Conservation (phyloP, 2,797 vertebrate genomes). For the Lepus oiostolus region DNA sequence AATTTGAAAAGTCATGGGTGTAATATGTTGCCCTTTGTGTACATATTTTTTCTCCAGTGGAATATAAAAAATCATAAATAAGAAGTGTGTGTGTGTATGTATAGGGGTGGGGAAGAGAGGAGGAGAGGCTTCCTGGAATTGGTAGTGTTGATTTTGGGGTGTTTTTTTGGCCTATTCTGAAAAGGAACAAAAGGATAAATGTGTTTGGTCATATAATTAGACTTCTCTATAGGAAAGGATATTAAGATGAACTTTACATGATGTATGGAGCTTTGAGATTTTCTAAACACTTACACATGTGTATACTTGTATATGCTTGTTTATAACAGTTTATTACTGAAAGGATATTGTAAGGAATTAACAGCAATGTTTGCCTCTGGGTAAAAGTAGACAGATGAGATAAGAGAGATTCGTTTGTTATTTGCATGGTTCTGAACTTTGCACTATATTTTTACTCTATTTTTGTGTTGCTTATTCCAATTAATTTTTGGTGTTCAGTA, state of each 20-base stretch:
- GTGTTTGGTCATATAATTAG: too few relatives aligned
- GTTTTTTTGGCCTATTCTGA: too few relatives aligned
- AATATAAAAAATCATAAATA: background rate
- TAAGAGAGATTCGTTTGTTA: background rate
- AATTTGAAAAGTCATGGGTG: background rate
- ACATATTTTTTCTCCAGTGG: background rate
- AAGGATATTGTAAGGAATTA: background rate
- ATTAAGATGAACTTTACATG: too few relatives aligned
- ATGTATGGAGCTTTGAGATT: too few relatives aligned
- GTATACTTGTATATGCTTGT: background rate
- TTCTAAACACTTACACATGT: too few relatives aligned
- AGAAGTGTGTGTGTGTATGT: too few relatives aligned
- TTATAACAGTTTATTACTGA: background rate
- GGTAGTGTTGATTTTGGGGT: too few relatives aligned
- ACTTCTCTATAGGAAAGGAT: too few relatives aligned
- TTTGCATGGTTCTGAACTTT: background rate
- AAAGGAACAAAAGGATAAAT: too few relatives aligned
- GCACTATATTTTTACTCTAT: background rate
- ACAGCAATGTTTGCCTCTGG: background rate
- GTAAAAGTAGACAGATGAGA: background rate
- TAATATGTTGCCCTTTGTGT: background rate
- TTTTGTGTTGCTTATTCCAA: background rate
- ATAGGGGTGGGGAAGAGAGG: too few relatives aligned
- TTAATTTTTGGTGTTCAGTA: slow-evolving; percentile 8
- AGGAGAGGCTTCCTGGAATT: too few relatives aligned